These are phyloP conservation scores for Stichopus horrens DNA, from an alignment of 53 echinoderm and acorn worm genomes.

Conservation along the genomic window DNA sequence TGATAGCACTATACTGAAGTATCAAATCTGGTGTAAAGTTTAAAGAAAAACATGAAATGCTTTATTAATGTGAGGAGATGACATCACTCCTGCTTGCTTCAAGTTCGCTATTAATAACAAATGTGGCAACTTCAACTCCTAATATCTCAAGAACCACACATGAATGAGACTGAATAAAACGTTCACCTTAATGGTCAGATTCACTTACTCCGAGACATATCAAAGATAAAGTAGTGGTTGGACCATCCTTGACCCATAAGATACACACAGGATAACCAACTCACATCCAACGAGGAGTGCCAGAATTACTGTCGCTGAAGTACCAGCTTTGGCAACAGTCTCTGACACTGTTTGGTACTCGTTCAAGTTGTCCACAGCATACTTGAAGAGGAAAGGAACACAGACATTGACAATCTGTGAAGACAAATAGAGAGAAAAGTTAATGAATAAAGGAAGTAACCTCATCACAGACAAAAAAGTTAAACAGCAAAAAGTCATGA, in stretches of 20 bases:
- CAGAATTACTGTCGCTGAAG: conserved; percentile 65
- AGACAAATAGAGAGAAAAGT: neutral
- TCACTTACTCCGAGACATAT: neutral
- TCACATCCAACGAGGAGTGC: conserved; percentile 91
- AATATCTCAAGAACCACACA: no score
- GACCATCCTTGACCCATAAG: neutral
- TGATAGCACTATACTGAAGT: no score
- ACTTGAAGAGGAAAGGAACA: conserved; percentile 96
- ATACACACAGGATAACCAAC: conserved; percentile 33
- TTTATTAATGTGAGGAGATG: no score
- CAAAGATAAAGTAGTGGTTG: neutral
- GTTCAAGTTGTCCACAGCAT: conserved; percentile 88
- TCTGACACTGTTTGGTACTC: conserved; percentile 79
- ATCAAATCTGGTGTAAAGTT: no score
- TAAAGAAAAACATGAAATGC: no score
- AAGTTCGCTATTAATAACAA: no score
- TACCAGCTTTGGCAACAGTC: conserved; percentile 65
- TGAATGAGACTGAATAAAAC: no score
- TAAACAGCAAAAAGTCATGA: no score
- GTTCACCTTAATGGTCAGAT: neutral
- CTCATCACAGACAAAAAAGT: no score
- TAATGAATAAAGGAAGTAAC: neutral
- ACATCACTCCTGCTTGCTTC: no score
- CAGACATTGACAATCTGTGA: conserved; percentile 81
- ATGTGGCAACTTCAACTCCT: no score